Base-by-base conservation (phyloP, 2,888 invertebrate genomes). In the Phyllotreta striolata region DNA sequence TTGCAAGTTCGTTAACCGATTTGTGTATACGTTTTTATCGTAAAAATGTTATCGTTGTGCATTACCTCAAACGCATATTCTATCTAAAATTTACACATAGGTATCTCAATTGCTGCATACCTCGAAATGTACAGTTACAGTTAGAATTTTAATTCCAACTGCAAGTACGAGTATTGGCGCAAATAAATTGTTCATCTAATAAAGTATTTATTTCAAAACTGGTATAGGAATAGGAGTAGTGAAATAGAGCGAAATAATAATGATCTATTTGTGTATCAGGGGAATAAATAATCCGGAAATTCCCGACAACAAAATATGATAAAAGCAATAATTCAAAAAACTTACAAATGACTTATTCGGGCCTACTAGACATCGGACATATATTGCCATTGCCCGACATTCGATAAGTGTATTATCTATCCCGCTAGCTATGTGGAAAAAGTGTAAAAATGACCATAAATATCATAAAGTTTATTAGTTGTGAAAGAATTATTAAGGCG, bases 381-480 rank as follows among this genome's bases (percentile, higher is more conserved):
- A 51, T 51, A 52, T 59, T n/a, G 51, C 43, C 34, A 43, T 52
- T 38, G 51, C 52, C 41, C 10, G 59, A 41, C 52, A 13, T 52
- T 54, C 60, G 52, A 60, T 54, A 60, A 51, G 35, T 52, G 44
- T 44, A 44, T 24, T 60, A 60, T 60, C 60, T 14, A 52, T 24
- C 60, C 60, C 37, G 54, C 60, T 40, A 38, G 44, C 37, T 14
- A 14, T 34, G 52, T 52, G 38, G 62, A 51, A 44, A 58, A 65
- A 62, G 65, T 65, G 65, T 58, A 58, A 62, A 57, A 57, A 62
- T 58, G 55, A 8, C 24, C 57, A 43, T 65, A 65, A 65, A 65
- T 60, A 62, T 61, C 62, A 58, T 55, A 47, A 52, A 65, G 65
- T 65, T 65, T 65, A 65, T 65, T 65, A 65, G 65, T 65, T 65